Percentiles rank a stretch among this genome's conserved stretches.
Evolutionary conservation across 2,113 vertebrate genomes (phyloP).

Genomic region (Centropus unirufus): DNA sequence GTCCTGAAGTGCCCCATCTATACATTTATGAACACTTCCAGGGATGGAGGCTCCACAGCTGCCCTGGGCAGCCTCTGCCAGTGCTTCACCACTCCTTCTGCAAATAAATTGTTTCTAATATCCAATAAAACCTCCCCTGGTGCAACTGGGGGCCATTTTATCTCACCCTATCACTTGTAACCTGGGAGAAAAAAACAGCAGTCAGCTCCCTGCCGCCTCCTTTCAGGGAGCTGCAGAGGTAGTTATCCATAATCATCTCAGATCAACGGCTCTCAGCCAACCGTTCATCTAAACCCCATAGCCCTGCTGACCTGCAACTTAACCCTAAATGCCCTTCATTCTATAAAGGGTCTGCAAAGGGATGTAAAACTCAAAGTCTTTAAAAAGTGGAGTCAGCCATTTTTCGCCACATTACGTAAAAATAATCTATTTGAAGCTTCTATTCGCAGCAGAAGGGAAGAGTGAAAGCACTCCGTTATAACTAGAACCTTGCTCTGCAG

Average conservation of each 20-base stretch:
- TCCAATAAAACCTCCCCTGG: too few species aligned
- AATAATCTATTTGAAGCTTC: background rate
- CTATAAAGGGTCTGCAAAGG: background rate
- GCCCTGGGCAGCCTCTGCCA: too few species aligned
- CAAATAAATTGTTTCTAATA: too few species aligned
- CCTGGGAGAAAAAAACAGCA: too few species aligned
- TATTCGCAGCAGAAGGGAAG: background rate
- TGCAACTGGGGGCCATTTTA: too few species aligned
- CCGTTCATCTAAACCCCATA: background rate
- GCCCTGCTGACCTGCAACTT: background rate
- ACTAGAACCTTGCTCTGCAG: background rate
- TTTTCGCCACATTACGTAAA: background rate
- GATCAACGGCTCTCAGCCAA: background rate
- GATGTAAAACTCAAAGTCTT: background rate
- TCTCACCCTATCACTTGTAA: too few species aligned
- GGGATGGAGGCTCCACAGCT: too few species aligned
- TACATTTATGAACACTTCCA: too few species aligned
- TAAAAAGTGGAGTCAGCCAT: background rate
- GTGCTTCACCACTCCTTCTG: too few species aligned
- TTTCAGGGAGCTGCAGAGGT: too few species aligned
- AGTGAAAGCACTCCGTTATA: background rate
- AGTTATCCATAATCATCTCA: background rate
- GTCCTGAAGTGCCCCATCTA: too few species aligned
- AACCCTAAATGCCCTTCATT: background rate
- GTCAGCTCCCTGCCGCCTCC: too few species aligned